Conservation (phyloP, 2,113 vertebrate genomes). For the Podocnemis expansa region DNA sequence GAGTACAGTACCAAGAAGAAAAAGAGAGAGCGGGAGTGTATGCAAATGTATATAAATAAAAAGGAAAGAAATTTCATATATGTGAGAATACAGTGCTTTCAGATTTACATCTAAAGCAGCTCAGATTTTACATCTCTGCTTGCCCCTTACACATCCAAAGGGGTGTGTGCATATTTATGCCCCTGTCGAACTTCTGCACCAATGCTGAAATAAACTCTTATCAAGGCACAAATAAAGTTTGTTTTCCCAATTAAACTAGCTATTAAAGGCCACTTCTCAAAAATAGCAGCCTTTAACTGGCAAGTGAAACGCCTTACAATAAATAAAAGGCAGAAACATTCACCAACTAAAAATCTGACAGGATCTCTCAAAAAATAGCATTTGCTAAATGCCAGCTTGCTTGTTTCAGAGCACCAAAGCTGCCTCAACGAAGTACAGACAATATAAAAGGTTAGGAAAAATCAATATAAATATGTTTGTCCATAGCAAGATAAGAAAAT, state of each 20-base stretch:
- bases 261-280: conserved; percentile 62
- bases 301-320: conserved; percentile 60
- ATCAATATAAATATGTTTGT: conserved; percentile 52
- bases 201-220: conserved; percentile 51
- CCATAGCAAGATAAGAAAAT: not conserved
- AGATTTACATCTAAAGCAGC: not conserved
- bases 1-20: not conserved
- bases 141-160: conserved; percentile 32
- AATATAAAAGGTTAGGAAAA: conserved; percentile 70
- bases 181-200: conserved; percentile 26
- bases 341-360: conserved; percentile 78
- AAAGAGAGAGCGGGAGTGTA: no score
- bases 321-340: conserved; percentile 65
- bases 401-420: conserved; percentile 60
- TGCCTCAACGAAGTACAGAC: conserved; percentile 27
- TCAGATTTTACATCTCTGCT: not conserved
- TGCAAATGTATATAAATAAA: not conserved
- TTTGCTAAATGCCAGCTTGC: conserved; percentile 70
- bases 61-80: conserved; percentile 10
- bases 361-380: conserved; percentile 50
- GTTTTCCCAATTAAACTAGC: conserved; percentile 72
- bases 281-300: conserved; percentile 67
- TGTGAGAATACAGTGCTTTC: conserved; percentile 32
- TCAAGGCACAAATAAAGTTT: conserved; percentile 58
- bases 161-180: not conserved